phyloP scores from a whole-genome alignment of 2,113 vertebrate species.

The Paralichthys olivaceus region DNA sequence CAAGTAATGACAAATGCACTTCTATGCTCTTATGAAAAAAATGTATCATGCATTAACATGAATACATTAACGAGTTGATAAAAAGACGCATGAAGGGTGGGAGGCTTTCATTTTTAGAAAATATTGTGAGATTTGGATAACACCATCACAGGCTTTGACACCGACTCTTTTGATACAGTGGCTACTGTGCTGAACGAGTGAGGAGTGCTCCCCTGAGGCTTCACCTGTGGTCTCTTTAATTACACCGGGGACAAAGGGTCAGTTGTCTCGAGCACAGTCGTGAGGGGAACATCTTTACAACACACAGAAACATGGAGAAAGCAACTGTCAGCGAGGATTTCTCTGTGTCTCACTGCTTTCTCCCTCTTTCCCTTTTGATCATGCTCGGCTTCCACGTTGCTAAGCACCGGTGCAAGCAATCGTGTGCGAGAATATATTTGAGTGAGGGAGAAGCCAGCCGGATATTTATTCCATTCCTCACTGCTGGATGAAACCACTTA shows the following conservation, averaged over 20 bases:
- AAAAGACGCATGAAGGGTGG: too few relatives aligned
- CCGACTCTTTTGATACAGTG: conserved; percentile 3
- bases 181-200: conserved; percentile 11
- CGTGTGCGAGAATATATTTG: conserved; percentile 77
- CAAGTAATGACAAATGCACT: background rate
- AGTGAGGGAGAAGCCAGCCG: conserved; percentile 83
- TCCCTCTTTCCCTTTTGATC: conserved; percentile 43
- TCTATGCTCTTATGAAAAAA: background rate
- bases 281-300: conserved; percentile 83
- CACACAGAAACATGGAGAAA: conserved; percentile 80
- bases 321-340: conserved; percentile 85
- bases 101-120: background rate
- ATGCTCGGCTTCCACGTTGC: conserved; percentile 78
- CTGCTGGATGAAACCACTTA: conserved; percentile 82
- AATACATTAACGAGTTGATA: background rate
- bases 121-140: background rate
- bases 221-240: conserved; percentile 85
- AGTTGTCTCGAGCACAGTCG: conserved; percentile 82
- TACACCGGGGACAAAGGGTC: conserved; percentile 86
- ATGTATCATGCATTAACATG: background rate
- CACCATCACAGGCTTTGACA: conserved; percentile 5
- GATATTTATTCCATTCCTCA: conserved; percentile 82
- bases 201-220: conserved; percentile 66
- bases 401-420: conserved; percentile 81
- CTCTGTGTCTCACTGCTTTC: conserved; percentile 59